A percentile compares a stretch with the other conserved stretches of the same genome.
Evolutionary conservation across 2,888 invertebrate species (phyloP).

Genomic region (Parnassius mnemosyne): DNA sequence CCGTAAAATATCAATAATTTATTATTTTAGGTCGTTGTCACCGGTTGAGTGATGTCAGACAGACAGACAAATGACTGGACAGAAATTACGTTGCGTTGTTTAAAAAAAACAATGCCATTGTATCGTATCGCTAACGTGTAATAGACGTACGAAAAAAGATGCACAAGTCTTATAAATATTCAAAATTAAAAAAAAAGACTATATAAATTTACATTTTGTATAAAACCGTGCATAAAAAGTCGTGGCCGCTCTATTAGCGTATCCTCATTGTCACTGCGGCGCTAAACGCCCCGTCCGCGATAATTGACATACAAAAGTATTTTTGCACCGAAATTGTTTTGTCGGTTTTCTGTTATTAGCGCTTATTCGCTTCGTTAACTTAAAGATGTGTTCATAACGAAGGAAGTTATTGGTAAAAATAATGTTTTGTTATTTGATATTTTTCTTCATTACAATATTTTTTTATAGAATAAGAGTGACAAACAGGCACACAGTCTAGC

Average conservation of each 20-base stretch:
- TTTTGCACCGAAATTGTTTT: constrained; percentile 31
- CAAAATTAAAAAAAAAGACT: constrained; percentile 39
- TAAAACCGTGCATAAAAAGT: constrained; percentile 33
- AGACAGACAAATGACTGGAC: constrained; percentile 59
- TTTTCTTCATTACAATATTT: too few species aligned
- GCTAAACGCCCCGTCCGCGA: constrained; percentile 60
- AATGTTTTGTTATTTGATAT: too few species aligned
- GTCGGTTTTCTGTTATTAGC: constrained; percentile 26
- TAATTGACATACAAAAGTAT: constrained; percentile 63
- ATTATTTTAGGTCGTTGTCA: constrained; percentile 72
- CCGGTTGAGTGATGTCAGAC: constrained; percentile 68
- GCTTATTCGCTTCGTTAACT: constrained; percentile 28
- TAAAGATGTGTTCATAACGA: constrained; percentile 1
- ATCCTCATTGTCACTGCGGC: constrained; percentile 63
- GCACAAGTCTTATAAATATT: constrained; percentile 46
- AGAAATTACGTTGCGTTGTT: constrained; percentile 37
- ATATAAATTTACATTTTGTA: constrained; percentile 44
- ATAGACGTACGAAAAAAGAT: constrained; percentile 49
- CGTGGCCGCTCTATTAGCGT: constrained; percentile 52
- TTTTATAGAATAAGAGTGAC: too few species aligned
- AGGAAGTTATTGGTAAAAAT: too few species aligned
- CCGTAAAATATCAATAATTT: constrained; percentile 60
- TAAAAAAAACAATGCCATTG: constrained; percentile 58
- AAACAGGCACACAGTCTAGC: too few species aligned
- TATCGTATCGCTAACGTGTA: constrained; percentile 51